Evolutionary conservation across 2,888 invertebrate genomes (phyloP).

Genomic region (Scaptomyza reducta): DNA sequence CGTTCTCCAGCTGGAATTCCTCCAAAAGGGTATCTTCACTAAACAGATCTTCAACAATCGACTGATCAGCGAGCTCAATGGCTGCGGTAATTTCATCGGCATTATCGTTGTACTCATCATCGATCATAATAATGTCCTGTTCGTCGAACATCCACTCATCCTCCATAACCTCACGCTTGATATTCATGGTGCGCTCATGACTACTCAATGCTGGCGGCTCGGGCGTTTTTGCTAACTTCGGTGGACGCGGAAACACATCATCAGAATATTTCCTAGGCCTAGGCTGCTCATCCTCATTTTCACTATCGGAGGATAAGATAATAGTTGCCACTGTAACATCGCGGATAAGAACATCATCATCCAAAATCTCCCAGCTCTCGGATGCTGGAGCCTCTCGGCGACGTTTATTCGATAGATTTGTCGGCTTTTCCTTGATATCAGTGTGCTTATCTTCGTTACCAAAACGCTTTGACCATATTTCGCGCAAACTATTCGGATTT

Average conservation of each 20-base stretch:
- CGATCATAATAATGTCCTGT: slow-evolving; percentile 81
- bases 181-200: slow-evolving; percentile 72
- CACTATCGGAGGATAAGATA: slow-evolving; percentile 70
- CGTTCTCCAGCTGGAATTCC: slow-evolving; percentile 82
- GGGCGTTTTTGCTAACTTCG: neutral
- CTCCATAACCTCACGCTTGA: slow-evolving; percentile 82
- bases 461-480: slow-evolving; percentile 79
- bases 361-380: slow-evolving; percentile 60
- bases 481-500: slow-evolving; percentile 73
- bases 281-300: slow-evolving; percentile 12
- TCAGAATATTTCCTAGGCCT: neutral
- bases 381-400: slow-evolving; percentile 50
- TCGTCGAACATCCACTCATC: slow-evolving; percentile 63
- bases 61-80: slow-evolving; percentile 77
- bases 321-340: slow-evolving; percentile 58
- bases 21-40: slow-evolving; percentile 80
- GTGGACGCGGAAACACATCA: neutral
- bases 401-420: slow-evolving; percentile 52
- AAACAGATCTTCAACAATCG: slow-evolving; percentile 81
- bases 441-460: slow-evolving; percentile 1
- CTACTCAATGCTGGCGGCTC: slow-evolving; percentile 42
- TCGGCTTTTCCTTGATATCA: neutral
- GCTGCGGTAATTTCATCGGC: slow-evolving; percentile 49
- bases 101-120: slow-evolving; percentile 68
- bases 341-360: slow-evolving; percentile 79